Conservation (phyloP, 92 coral and sea anemone genomes). For the Ricordea florida region DNA sequence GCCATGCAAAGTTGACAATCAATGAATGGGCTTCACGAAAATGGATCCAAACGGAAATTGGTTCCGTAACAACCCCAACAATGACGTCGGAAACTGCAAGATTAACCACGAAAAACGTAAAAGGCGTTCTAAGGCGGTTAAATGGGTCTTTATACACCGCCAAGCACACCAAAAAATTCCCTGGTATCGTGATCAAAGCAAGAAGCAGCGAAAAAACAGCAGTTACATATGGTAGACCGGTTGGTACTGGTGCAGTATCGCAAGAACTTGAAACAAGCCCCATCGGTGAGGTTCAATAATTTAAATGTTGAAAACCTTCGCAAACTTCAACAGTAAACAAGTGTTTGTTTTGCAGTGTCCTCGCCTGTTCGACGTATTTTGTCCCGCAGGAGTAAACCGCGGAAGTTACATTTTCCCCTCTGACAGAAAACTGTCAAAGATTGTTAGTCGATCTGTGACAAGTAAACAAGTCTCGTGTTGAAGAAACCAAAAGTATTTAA, state of each 20-base stretch:
- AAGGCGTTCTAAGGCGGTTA: constrained; percentile 77
- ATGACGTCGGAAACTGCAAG: constrained; percentile 87
- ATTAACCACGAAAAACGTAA: constrained; percentile 77
- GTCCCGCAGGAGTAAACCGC: too few relatives aligned
- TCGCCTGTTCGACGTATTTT: too few relatives aligned
- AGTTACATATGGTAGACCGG: constrained; percentile 67
- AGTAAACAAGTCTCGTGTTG: too few relatives aligned
- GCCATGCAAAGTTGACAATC: neutral
- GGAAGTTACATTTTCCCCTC: too few relatives aligned
- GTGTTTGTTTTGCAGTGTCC: too few relatives aligned
- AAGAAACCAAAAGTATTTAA: too few relatives aligned
- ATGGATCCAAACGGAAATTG: constrained; percentile 74
- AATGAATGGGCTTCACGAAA: constrained; percentile 74
- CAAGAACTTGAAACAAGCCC: constrained; percentile 40
- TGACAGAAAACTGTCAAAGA: too few relatives aligned
- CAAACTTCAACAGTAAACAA: too few relatives aligned
- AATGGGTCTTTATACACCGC: constrained; percentile 82
- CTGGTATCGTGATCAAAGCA: constrained; percentile 70
- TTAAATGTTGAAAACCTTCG: too few relatives aligned
- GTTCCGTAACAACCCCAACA: constrained; percentile 85
- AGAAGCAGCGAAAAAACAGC: constrained; percentile 65
- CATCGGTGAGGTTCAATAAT: too few relatives aligned
- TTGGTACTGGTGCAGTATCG: constrained; percentile 54
- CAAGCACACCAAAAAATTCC: constrained; percentile 79
- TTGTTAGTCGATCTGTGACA: too few relatives aligned